These are phyloP conservation scores for Vultur gryphus DNA, from an alignment of 2,797 vertebrate genomes.

Conservation along the genomic window DNA sequence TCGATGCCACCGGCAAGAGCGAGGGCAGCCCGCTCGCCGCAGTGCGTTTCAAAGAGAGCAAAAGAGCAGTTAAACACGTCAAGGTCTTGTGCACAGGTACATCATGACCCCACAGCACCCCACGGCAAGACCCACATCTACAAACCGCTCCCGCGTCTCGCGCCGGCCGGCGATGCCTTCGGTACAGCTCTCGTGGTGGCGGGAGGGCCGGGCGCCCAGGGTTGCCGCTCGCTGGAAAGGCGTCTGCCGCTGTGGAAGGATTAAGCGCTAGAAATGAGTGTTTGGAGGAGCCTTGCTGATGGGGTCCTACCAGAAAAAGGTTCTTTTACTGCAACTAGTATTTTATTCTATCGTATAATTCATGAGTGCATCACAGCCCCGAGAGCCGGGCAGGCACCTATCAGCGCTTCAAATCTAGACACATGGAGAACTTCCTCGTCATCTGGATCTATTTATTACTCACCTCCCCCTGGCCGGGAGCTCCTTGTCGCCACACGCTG, in stretches of 20 bases:
- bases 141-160: background rate
- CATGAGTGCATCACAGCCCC: slow-evolving; percentile 26
- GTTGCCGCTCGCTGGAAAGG: background rate
- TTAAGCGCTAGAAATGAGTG: background rate
- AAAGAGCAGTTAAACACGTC: background rate
- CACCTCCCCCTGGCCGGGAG: background rate
- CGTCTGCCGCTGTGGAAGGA: background rate
- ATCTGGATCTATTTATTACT: background rate
- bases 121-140: background rate
- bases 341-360: slow-evolving; percentile 34
- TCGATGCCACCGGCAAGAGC: fast-evolving
- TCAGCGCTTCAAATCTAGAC: background rate
- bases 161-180: fast-evolving
- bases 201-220: background rate
- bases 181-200: fast-evolving
- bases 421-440: background rate
- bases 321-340: slow-evolving; percentile 29
- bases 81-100: background rate
- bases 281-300: background rate
- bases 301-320: slow-evolving; percentile 9
- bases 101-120: background rate
- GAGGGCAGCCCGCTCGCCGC: background rate
- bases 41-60: background rate
- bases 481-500: background rate
- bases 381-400: slow-evolving; percentile 9